Evolutionary conservation across 2,113 vertebrate species (phyloP).

Genomic region (Dascyllus trimaculatus): DNA sequence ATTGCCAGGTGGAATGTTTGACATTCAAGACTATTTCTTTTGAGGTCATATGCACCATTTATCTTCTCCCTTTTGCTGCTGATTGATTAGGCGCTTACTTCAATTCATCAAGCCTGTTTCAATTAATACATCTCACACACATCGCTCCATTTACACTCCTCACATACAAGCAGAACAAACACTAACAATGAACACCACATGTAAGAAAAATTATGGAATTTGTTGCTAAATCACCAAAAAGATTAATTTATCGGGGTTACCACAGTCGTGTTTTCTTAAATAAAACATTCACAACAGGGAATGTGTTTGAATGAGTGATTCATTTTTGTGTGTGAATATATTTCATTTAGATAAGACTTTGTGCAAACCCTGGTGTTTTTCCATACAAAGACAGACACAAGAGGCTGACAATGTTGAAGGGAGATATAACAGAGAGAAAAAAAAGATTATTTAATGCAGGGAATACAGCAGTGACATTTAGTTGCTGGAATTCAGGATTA

Average conservation of each 20-base stretch:
- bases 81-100: slow-evolving; percentile 44
- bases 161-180: slow-evolving; percentile 14
- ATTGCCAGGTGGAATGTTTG: slow-evolving; percentile 30
- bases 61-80: slow-evolving; percentile 21
- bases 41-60: slow-evolving; percentile 31
- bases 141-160: slow-evolving; percentile 12
- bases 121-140: slow-evolving; percentile 36
- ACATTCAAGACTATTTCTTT: slow-evolving; percentile 34
- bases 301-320: slow-evolving; percentile 17
- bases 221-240: slow-evolving; percentile 13
- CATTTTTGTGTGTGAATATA: slow-evolving; percentile 1
- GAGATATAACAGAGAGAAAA: slow-evolving; percentile 19
- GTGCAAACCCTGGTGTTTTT: slow-evolving; percentile 26
- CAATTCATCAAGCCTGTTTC: slow-evolving; percentile 55
- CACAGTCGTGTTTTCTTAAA: slow-evolving; percentile 6
- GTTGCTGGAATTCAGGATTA: slow-evolving; percentile 51
- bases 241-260: not conserved
- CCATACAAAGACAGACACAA: slow-evolving; percentile 11
- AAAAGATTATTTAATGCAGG: slow-evolving; percentile 31
- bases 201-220: slow-evolving; percentile 8
- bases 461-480: slow-evolving; percentile 54
- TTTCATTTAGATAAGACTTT: slow-evolving; percentile 30
- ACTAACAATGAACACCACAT: slow-evolving; percentile 8
- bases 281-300: not conserved
- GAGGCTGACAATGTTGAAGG: slow-evolving; percentile 14